phyloP scores from a whole-genome alignment of 2,113 vertebrate species.

The Rhinoderma darwinii region DNA sequence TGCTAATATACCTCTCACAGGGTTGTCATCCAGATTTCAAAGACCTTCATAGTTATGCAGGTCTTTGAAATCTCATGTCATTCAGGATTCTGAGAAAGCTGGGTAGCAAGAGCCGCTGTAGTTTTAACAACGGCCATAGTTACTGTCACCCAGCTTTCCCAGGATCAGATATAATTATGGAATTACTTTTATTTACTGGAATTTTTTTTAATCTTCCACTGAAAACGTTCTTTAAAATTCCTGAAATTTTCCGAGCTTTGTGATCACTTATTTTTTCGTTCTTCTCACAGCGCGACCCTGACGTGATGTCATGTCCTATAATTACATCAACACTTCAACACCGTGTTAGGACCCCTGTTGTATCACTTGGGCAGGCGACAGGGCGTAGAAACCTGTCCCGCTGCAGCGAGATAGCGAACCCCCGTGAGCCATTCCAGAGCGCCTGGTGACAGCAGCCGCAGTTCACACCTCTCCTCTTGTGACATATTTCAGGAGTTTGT shows the following conservation, averaged over 20 bases:
- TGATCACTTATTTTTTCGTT: neutral
- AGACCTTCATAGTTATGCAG: too few species aligned
- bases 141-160: neutral
- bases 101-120: too few species aligned
- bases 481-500: constrained; percentile 36
- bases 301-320: constrained; percentile 64
- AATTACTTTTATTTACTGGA: neutral
- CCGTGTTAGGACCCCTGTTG: constrained; percentile 26
- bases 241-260: neutral
- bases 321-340: constrained; percentile 60
- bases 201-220: neutral
- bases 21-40: too few species aligned
- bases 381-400: constrained; percentile 62
- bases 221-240: constrained; percentile 13
- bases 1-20: too few species aligned
- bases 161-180: neutral
- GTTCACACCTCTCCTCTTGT: constrained; percentile 38
- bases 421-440: constrained; percentile 66
- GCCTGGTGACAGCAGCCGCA: constrained; percentile 44
- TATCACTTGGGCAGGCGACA: constrained; percentile 65
- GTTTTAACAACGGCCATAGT: too few species aligned
- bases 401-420: constrained; percentile 58
- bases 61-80: too few species aligned
- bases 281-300: constrained; percentile 28
- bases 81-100: too few species aligned